phyloP scores from a whole-genome alignment of 2,888 invertebrate species.

The Biston betularia region DNA sequence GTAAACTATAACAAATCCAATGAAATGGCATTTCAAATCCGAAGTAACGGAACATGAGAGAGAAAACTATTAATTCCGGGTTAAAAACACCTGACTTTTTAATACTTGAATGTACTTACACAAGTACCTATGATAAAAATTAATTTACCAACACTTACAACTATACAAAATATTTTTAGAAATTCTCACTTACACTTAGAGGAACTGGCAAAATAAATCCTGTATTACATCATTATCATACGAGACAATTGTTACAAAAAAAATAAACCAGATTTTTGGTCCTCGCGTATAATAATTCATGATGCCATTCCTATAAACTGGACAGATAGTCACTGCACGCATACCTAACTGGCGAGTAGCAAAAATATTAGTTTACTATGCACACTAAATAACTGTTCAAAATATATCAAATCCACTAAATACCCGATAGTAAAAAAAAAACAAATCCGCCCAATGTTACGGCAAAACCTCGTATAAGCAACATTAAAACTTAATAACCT shows the following conservation, averaged over 20 bases:
- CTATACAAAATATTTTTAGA: conserved; percentile 84
- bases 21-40: conserved; percentile 61
- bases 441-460: conserved; percentile 65
- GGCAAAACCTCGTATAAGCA: conserved; percentile 75
- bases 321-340: conserved; percentile 72
- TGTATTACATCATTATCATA: conserved; percentile 64
- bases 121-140: conserved; percentile 74
- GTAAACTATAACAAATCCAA: conserved; percentile 65
- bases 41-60: conserved; percentile 54
- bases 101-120: conserved; percentile 72
- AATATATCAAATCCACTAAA: conserved; percentile 82
- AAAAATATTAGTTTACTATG: conserved; percentile 83
- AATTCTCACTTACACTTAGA: conserved; percentile 85
- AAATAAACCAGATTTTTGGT: conserved; percentile 75
- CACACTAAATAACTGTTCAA: conserved; percentile 80
- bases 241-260: conserved; percentile 66
- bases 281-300: conserved; percentile 77
- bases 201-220: conserved; percentile 86
- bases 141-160: conserved; percentile 82
- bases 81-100: conserved; percentile 53
- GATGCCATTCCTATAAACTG: conserved; percentile 82
- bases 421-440: conserved; percentile 75
- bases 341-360: conserved; percentile 71
- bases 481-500: conserved; percentile 76
- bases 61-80: conserved; percentile 43